phyloP scores from a whole-genome alignment of 2,797 vertebrate genomes.

The Semotilus atromaculatus region DNA sequence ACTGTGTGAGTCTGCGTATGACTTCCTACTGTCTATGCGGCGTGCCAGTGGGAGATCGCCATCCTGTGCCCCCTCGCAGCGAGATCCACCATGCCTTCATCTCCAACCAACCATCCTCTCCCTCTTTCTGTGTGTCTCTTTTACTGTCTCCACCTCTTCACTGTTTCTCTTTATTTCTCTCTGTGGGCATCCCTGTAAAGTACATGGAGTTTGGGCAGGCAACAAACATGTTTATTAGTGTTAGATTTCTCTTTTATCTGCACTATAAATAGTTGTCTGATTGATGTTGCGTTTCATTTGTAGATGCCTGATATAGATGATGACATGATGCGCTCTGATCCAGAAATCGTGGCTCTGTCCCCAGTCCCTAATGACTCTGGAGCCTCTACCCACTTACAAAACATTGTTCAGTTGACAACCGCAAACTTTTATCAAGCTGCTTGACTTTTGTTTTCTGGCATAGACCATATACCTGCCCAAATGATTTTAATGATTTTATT shows the following conservation, averaged over 20 bases:
- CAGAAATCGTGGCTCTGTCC: conserved; percentile 24
- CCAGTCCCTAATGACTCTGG: conserved; percentile 1
- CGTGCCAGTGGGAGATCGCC: conserved; percentile 30
- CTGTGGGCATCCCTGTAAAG: conserved; percentile 37
- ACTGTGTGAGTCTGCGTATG: conserved; percentile 43
- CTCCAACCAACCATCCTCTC: conserved; percentile 42
- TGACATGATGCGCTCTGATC: conserved; percentile 33
- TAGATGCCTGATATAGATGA: conserved; percentile 22
- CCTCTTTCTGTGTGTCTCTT: conserved; percentile 19
- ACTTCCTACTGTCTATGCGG: conserved; percentile 28
- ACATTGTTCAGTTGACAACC: conserved; percentile 14
- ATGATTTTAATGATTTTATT: not conserved
- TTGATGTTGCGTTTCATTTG: conserved; percentile 36
- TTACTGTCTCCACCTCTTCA: conserved; percentile 33
- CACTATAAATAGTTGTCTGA: conserved; percentile 17
- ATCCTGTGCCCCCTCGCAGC: conserved; percentile 31
- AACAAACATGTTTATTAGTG: conserved; percentile 31
- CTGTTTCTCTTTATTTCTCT: conserved; percentile 37
- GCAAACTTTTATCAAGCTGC: conserved; percentile 51
- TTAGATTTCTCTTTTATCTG: conserved; percentile 28
- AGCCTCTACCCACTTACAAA: conserved; percentile 7
- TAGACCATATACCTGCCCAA: not conserved
- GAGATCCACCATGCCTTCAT: conserved; percentile 26
- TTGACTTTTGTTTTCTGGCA: conserved; percentile 11
- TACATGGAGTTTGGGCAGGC: conserved; percentile 25